Evolutionary conservation across 2,113 vertebrate genomes (phyloP).

Genomic region (Trichomycterus rosablanca): DNA sequence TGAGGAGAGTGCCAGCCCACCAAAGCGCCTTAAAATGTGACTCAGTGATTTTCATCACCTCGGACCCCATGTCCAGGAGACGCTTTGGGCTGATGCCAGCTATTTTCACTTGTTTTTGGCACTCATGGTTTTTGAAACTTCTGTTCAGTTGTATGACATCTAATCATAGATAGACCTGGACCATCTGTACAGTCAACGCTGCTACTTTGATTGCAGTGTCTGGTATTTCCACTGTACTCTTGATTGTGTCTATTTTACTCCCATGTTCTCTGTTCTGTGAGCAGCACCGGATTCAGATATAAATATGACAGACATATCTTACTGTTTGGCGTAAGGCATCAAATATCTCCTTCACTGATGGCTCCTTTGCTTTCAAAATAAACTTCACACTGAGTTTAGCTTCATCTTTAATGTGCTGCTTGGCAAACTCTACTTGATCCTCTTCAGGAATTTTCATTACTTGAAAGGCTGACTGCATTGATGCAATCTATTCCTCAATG

Average conservation of each 20-base stretch:
- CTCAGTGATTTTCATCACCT: conserved; percentile 12
- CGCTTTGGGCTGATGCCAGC: not conserved
- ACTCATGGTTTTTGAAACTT: not conserved
- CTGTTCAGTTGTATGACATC: not conserved
- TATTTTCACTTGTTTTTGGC: not conserved
- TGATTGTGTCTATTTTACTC: not conserved
- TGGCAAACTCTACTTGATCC: not conserved
- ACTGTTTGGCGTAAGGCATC: not conserved
- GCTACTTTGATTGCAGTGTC: not conserved
- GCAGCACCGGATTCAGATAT: not conserved
- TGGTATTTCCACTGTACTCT: too few species aligned
- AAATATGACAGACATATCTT: too few species aligned
- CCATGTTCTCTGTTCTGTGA: not conserved
- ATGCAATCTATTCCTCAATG: too few species aligned
- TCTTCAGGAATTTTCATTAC: too few species aligned
- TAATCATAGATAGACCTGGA: not conserved
- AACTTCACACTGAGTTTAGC: not conserved
- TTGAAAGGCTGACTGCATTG: too few species aligned
- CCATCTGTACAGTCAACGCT: not conserved
- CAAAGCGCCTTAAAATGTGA: conserved; percentile 26
- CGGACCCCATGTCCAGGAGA: conserved; percentile 14
- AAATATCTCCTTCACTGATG: not conserved
- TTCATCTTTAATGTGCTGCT: not conserved
- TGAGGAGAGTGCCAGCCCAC: not conserved
- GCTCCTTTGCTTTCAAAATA: not conserved